Base-by-base conservation (phyloP, 1,140 invertebrate genomes). In the Frieseomelitta varia region DNA sequence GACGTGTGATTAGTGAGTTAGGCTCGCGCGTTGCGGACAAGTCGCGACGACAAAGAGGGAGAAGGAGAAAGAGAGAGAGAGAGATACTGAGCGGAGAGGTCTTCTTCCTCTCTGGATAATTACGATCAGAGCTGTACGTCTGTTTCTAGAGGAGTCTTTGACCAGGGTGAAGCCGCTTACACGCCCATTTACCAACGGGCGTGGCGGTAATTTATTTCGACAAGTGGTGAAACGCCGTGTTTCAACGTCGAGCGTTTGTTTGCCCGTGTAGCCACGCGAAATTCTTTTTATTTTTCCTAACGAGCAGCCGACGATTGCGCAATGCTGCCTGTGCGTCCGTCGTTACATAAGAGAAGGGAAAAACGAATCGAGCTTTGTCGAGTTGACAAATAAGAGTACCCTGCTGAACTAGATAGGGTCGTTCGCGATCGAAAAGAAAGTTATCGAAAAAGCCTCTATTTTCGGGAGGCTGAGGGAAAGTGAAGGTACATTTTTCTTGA, bases 91-190 rank as follows among this genome's bases (percentile, higher is more conserved):
- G 72, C 85, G 53, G 84, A 82, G 63, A 76, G 24, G 11, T n/a
- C 58, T 56, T 51, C 56, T 58, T 78, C 73, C 15, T 86, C 76
- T 68, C 76, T 88, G 69, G 79, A 88, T 88, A 86, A 88, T 88
- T 85, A 84, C 86, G 79, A 85, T 81, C 39, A 47, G 8, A 47
- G 39, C 82, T 72, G 75, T 39, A 85, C 81, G 69, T 88, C 61
- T 74, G 19, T 88, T 72, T 81, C 69, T 56, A 74, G 83, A 81
- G 68, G 80, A n/a, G 58, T 61, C 58, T 61, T 61, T 61, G 58
- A 61, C 58, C 58, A 61, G 58, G 58, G 76, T 51, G 76, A 79
- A 76, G 76, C 76, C 67, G 75, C 76, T 79, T 79, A 84, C 81
- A 84, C 76, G 81, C 81, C 81, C 81, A 79, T 79, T 79, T 79